These are phyloP conservation scores for Squalus acanthias DNA, from an alignment of 2,797 vertebrate genomes.

Conservation along the genomic window DNA sequence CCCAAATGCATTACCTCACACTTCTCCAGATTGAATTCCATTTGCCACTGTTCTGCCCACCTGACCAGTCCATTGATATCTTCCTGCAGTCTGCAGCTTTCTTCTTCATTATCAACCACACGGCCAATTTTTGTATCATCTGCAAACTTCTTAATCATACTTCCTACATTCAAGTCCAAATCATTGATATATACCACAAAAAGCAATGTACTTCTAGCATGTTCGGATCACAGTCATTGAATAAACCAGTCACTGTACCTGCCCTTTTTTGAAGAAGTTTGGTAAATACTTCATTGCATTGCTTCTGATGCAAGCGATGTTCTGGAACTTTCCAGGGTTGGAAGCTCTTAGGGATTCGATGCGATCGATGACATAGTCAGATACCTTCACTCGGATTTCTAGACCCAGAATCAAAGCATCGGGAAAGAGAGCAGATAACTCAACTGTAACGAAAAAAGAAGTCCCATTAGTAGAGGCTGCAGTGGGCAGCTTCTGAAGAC, in stretches of 20 bases:
- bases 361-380: slow-evolving; percentile 81
- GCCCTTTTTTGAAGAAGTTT: slow-evolving; percentile 84
- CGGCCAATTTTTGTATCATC: too few relatives aligned
- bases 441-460: slow-evolving; percentile 60
- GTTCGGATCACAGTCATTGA: neutral
- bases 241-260: slow-evolving; percentile 58
- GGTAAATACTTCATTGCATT: slow-evolving; percentile 94
- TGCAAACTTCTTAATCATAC: too few relatives aligned
- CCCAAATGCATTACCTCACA: too few relatives aligned
- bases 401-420: slow-evolving; percentile 76
- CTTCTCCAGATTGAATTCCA: too few relatives aligned
- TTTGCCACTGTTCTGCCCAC: too few relatives aligned
- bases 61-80: too few relatives aligned
- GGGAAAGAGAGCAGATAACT: slow-evolving; percentile 77
- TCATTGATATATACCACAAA: too few relatives aligned
- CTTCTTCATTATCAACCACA: too few relatives aligned
- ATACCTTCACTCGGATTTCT: slow-evolving; percentile 87
- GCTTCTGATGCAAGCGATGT: slow-evolving; percentile 81
- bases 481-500: neutral
- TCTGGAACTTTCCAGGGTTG: slow-evolving; percentile 73
- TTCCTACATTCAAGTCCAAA: too few relatives aligned
- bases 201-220: neutral
- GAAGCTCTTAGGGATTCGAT: slow-evolving; percentile 69
- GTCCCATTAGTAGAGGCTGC: neutral
- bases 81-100: too few relatives aligned